phyloP scores from a whole-genome alignment of 2,888 invertebrate species.

The Apodemia mormo region DNA sequence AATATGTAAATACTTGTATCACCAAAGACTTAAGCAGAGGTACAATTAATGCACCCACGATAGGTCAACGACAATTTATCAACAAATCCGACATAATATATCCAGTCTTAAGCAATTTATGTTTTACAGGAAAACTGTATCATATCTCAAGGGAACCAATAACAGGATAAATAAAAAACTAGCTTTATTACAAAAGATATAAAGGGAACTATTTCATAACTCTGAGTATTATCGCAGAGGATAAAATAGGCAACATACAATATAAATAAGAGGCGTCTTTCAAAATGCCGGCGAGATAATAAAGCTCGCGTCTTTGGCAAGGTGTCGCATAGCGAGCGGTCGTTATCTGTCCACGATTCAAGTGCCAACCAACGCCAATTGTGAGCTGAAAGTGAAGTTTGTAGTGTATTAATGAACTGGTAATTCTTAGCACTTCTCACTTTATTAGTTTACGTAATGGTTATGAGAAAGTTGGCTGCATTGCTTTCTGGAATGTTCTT shows the following conservation, averaged over 20 bases:
- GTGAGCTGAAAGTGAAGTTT: slow-evolving; percentile 1
- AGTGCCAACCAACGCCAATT: slow-evolving; percentile 8
- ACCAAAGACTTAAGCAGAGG: too few relatives aligned
- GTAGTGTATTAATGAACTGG: slow-evolving; percentile 10
- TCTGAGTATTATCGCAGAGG: background rate
- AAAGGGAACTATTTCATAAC: background rate
- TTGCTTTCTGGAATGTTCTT: slow-evolving; percentile 8
- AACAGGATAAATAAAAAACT: background rate
- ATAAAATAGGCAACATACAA: background rate
- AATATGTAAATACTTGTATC: too few relatives aligned
- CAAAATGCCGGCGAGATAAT: slow-evolving; percentile 17
- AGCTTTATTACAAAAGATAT: background rate
- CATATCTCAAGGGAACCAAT: background rate
- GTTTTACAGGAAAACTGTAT: background rate
- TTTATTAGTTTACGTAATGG: slow-evolving; percentile 13
- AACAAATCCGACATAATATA: too few relatives aligned
- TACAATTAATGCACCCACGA: too few relatives aligned
- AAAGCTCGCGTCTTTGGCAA: slow-evolving; percentile 7
- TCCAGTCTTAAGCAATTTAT: too few relatives aligned
- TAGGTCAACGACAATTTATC: too few relatives aligned
- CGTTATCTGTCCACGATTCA: slow-evolving; percentile 14
- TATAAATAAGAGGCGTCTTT: background rate
- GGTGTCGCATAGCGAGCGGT: slow-evolving; percentile 20
- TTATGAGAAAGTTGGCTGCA: slow-evolving; percentile 3
- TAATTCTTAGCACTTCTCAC: background rate